Evolutionary conservation across 1,140 invertebrate species (phyloP), one percentile per base, ranked within the genome.

Genomic region (Drosophila bifasciata): DNA sequence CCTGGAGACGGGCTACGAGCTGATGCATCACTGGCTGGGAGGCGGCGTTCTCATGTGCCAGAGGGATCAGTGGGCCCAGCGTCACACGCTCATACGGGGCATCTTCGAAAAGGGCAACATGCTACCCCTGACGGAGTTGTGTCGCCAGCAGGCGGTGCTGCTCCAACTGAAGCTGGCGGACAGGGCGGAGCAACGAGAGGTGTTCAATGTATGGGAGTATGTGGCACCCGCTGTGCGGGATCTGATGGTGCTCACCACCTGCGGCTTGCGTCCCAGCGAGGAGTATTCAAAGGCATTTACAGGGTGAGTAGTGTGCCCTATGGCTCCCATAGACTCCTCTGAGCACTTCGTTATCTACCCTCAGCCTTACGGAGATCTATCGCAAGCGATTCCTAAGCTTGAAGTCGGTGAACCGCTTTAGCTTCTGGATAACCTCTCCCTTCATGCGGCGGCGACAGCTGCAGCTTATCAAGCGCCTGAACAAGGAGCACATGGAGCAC

Each of bases 1-100:
- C 17, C 28, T 66, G 53, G 64, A 76, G 23, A 89, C 80, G 4
- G 85, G 85, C 25, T 61, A 85, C 23, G 64, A 85, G 21, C 64
- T 85, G 28, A 76, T 89, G 77, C 56, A 13, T 19, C 45, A 69
- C 57, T 78, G 80, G 70, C 56, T 86, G 6, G 62, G 23, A 0
- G 60, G 66, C 7, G 74, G 70, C 41, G 41, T 78, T 9, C 58
- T 72, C n/a, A 71, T 59, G 25, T 71, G 79, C 15, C 19, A 28
- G 25, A n/a, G 41, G 11, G 59, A 76, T 6, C 61, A 78, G 8
- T 85, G 79, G 85, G 41, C 59, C n/a, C 50, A 71, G 9, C 57
- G 79, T 1, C 85, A 84, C 44, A 39, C 51, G 9, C 45, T 67
- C 3, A 45, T 89, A 3, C 49, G 48, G 0, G 7, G 40, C 0